Evolutionary conservation across 2,797 vertebrate species (phyloP).

Genomic region (Dallia pectoralis): DNA sequence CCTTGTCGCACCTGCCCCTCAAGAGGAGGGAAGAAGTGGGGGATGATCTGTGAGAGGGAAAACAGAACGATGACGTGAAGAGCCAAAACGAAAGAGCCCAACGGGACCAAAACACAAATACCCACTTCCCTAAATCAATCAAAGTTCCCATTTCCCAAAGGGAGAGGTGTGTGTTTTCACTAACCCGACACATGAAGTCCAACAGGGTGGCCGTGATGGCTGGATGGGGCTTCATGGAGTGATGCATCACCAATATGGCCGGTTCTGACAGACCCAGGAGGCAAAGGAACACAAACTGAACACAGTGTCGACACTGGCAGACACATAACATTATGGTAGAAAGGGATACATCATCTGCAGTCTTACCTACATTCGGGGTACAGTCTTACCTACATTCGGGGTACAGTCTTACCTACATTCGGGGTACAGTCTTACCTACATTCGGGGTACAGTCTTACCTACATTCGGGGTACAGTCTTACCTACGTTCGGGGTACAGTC

Average conservation of each 20-base stretch:
- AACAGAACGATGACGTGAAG: neutral
- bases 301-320: neutral
- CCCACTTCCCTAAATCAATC: neutral
- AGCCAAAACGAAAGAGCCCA: neutral
- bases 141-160: neutral
- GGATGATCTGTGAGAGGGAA: constrained; percentile 85
- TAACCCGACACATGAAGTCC: constrained; percentile 97
- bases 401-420: constrained; percentile 81
- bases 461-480: constrained; percentile 44
- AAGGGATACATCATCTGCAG: neutral
- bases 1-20: constrained; percentile 91
- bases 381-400: constrained; percentile 55
- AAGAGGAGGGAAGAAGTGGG: constrained; percentile 90
- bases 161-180: constrained; percentile 27
- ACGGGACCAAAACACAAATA: neutral
- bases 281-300: neutral
- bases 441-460: neutral
- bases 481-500: constrained; percentile 99
- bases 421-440: too few species aligned
- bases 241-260: constrained; percentile 96
- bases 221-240: constrained; percentile 98
- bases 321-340: neutral
- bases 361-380: too few species aligned
- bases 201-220: constrained; percentile 95
- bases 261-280: constrained; percentile 75